phyloP scores from a whole-genome alignment of 2,888 invertebrate species.

The Epirrhoe alternata region DNA sequence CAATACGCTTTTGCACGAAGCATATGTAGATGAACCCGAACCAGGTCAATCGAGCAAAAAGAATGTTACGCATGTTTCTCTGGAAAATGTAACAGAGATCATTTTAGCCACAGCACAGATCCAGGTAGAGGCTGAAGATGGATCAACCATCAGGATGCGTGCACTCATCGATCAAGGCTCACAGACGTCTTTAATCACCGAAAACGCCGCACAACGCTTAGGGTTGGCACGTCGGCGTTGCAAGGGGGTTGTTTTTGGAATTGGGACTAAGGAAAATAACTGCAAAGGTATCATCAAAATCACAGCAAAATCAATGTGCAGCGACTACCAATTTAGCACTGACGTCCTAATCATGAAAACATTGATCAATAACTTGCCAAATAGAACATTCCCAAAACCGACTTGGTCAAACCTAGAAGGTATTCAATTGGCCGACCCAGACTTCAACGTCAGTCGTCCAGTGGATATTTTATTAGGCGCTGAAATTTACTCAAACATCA shows the following conservation, averaged over 20 bases:
- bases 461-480: conserved; percentile 1
- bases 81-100: neutral
- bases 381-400: neutral
- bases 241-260: neutral
- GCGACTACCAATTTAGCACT: neutral
- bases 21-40: neutral
- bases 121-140: neutral
- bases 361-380: neutral
- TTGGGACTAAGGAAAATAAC: neutral
- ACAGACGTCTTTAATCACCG: conserved; percentile 3
- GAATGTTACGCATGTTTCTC: neutral
- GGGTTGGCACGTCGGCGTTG: neutral
- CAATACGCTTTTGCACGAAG: too few relatives aligned
- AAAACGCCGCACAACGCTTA: conserved; percentile 4
- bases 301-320: neutral
- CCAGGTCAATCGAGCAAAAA: neutral
- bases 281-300: conserved; percentile 3
- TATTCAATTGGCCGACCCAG: conserved; percentile 1
- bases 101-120: conserved; percentile 4
- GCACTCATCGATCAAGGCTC: conserved; percentile 6
- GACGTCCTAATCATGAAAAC: conserved; percentile 1
- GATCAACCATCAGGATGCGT: neutral
- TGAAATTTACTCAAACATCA: conserved; percentile 1
- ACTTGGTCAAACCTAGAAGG: neutral
- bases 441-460: conserved; percentile 5